phyloP scores from a whole-genome alignment of 2,113 vertebrate genomes.

The Mustelus asterias region DNA sequence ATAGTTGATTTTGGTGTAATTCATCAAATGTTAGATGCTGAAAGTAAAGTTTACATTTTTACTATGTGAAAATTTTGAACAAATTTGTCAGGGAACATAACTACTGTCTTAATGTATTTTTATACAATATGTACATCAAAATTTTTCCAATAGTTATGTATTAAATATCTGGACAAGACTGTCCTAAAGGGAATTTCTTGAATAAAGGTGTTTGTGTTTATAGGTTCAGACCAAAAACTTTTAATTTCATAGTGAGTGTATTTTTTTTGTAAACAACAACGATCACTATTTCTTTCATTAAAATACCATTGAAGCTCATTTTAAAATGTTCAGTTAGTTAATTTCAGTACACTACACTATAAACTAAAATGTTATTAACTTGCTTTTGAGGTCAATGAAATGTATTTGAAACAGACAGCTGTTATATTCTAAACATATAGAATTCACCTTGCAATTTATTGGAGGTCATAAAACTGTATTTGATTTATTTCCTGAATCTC shows the following conservation, averaged over 20 bases:
- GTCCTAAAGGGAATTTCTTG: conserved; percentile 30
- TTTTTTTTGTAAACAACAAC: neutral
- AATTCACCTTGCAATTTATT: neutral
- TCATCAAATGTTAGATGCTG: conserved; percentile 53
- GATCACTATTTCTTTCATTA: conserved; percentile 29
- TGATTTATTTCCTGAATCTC: neutral
- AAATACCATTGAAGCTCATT: neutral
- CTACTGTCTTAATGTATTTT: conserved; percentile 37
- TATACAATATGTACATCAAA: conserved; percentile 23
- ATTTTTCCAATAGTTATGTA: neutral
- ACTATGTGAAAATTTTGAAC: conserved; percentile 54
- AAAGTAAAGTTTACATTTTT: conserved; percentile 68
- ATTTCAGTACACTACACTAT: neutral
- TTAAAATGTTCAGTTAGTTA: neutral
- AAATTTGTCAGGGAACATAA: conserved; percentile 60
- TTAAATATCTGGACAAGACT: conserved; percentile 5
- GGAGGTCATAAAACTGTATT: neutral
- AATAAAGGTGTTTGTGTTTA: conserved; percentile 29
- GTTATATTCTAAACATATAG: neutral
- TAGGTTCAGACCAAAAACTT: conserved; percentile 31
- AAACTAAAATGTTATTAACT: neutral
- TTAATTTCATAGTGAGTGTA: conserved; percentile 4
- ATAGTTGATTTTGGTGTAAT: conserved; percentile 46
- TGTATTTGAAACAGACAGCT: neutral
- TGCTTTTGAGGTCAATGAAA: neutral